These are phyloP conservation scores for Drosophila murphyi DNA, from an alignment of 1,140 invertebrate species.

Conservation along the genomic window DNA sequence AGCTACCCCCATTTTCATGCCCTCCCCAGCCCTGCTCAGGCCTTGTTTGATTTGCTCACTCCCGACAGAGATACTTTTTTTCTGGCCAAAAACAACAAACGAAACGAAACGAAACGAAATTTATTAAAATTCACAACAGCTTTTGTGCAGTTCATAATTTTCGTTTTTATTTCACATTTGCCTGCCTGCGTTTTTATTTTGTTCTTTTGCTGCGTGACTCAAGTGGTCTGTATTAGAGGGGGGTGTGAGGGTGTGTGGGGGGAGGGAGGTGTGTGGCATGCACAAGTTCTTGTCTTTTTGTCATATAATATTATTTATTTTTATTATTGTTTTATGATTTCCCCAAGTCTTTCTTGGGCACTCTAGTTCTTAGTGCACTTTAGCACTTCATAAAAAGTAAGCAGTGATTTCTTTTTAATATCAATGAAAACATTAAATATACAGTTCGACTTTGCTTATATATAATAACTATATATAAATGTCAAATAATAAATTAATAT, in stretches of 20 bases:
- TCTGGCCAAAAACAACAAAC: constrained; percentile 7
- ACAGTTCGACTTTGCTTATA: no score
- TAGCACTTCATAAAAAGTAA: neutral
- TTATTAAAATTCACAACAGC: constrained; percentile 84
- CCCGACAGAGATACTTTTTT: constrained; percentile 60
- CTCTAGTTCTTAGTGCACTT: neutral
- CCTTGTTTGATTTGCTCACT: constrained; percentile 78
- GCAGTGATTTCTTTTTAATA: neutral
- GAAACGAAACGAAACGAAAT: constrained; percentile 48
- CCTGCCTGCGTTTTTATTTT: constrained; percentile 50
- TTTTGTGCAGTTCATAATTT: constrained; percentile 83
- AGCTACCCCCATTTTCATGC: neutral
- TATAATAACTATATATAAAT: no score
- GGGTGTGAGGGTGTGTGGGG: neutral
- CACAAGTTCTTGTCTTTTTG: constrained; percentile 6
- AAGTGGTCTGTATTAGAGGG: constrained; percentile 21
- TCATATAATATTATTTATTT: constrained; percentile 16
- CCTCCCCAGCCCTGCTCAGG: constrained; percentile 5
- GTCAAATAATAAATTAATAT: no score
- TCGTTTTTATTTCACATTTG: constrained; percentile 80
- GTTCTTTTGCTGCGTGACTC: constrained; percentile 49
- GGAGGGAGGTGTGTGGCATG: constrained; percentile 3
- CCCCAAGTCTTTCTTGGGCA: neutral
- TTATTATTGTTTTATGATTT: constrained; percentile 6
- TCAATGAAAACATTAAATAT: no score